phyloP scores from a whole-genome alignment of 2,888 invertebrate genomes.

The Acrobasis consociella region DNA sequence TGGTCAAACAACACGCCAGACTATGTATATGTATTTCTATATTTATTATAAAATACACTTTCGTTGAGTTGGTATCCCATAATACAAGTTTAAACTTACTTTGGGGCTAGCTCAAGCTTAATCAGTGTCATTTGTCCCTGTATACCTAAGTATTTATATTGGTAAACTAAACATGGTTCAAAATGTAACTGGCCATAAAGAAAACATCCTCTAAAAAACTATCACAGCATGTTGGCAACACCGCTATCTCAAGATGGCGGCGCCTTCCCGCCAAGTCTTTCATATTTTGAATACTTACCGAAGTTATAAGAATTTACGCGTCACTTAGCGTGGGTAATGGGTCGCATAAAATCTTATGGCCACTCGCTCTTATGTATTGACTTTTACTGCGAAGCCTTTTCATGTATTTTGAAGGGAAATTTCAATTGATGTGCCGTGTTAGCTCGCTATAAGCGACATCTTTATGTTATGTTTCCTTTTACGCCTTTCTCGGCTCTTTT shows the following conservation, averaged over 20 bases:
- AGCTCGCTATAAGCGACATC: constrained; percentile 1
- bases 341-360: constrained; percentile 77
- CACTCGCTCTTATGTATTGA: constrained; percentile 79
- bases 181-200: background rate
- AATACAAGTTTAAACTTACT: no score
- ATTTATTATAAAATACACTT: no score
- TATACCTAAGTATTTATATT: no score
- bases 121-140: no score
- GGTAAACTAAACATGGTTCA: no score
- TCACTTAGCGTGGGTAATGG: constrained; percentile 75
- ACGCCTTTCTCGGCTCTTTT: constrained; percentile 2
- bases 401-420: constrained; percentile 28
- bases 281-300: constrained; percentile 78
- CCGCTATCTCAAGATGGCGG: constrained; percentile 12
- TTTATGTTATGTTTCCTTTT: constrained; percentile 10
- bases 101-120: no score
- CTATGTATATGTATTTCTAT: no score
- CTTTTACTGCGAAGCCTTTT: constrained; percentile 58
- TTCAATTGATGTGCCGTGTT: constrained; percentile 20
- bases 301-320: constrained; percentile 82
- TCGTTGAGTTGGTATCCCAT: no score
- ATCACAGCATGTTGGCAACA: background rate
- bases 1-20: no score
- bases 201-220: constrained; percentile 1
- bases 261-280: constrained; percentile 46